Evolutionary conservation across 1,140 invertebrate species (phyloP).

Genomic region (Eumaeus atala): DNA sequence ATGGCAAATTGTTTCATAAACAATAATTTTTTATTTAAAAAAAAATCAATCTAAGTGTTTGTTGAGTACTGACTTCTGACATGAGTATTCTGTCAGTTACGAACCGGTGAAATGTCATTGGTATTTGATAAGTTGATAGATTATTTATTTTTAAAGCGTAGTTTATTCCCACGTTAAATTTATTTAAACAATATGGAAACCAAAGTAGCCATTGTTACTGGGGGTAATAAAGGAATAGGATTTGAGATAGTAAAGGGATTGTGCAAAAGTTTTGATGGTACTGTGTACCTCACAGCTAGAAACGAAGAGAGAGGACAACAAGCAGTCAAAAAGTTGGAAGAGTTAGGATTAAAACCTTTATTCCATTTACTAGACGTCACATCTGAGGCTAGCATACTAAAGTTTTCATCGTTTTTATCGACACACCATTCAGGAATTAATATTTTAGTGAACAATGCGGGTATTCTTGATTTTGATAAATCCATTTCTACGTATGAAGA

Average conservation of each 20-base stretch:
- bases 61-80: too few species aligned
- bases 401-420: conserved; percentile 77
- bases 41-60: too few species aligned
- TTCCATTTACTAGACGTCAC: conserved; percentile 83
- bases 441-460: conserved; percentile 90
- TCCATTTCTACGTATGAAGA: conserved; percentile 80
- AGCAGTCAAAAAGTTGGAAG: conserved; percentile 76
- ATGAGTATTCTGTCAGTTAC: background rate
- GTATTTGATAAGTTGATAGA: conserved; percentile 44
- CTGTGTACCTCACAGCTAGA: conserved; percentile 80
- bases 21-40: too few species aligned
- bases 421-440: conserved; percentile 83
- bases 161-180: conserved; percentile 46
- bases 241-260: conserved; percentile 82
- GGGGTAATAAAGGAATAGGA: conserved; percentile 86
- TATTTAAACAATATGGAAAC: conserved; percentile 69
- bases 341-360: conserved; percentile 71
- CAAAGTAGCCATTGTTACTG: conserved; percentile 79
- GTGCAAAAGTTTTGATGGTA: conserved; percentile 78
- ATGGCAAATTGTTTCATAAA: too few species aligned
- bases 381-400: conserved; percentile 76
- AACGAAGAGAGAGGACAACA: conserved; percentile 75
- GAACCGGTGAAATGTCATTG: conserved; percentile 33
- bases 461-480: conserved; percentile 80
- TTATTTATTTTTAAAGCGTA: conserved; percentile 53